Percentiles rank a stretch among this genome's conserved stretches.
These are phyloP conservation scores for Lydus trimaculatus DNA, from an alignment of 2,888 invertebrate species.

Conservation along the genomic window DNA sequence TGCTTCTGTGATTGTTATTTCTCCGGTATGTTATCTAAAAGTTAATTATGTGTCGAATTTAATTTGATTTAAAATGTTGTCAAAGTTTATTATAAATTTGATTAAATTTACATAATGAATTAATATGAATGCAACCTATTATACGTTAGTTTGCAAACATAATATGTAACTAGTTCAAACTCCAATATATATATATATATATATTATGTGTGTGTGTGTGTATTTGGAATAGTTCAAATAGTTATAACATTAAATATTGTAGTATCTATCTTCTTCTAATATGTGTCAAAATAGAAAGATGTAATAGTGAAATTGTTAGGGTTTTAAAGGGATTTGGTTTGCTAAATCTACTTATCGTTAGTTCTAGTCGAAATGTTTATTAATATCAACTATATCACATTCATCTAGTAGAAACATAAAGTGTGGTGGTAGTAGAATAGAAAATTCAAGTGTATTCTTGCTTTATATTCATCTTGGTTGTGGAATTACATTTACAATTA, in stretches of 20 bases:
- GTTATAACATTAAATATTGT: background rate
- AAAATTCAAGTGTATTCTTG: no score
- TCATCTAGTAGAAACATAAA: background rate
- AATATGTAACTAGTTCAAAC: slow-evolving; percentile 20
- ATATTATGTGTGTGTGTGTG: no score
- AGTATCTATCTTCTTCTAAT: background rate
- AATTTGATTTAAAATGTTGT: background rate
- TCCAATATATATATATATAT: slow-evolving; percentile 8
- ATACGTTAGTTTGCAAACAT: slow-evolving; percentile 16
- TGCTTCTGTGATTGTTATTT: no score
- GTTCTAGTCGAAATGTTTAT: slow-evolving; percentile 24
- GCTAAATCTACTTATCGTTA: slow-evolving; percentile 22
- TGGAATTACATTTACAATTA: no score
- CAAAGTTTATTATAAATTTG: background rate
- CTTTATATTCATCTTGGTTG: no score
- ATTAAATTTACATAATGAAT: slow-evolving; percentile 23
- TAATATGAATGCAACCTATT: slow-evolving; percentile 16
- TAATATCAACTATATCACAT: slow-evolving; percentile 19
- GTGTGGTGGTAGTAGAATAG: background rate
- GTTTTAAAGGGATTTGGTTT: background rate
- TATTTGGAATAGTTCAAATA: slow-evolving; percentile 11
- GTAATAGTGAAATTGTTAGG: background rate
- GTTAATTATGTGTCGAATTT: background rate
- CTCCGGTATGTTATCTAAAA: no score
- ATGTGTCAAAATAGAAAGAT: background rate